Evolutionary conservation across 2,888 invertebrate species (phyloP).

Genomic region (Drosophila meridiana): DNA sequence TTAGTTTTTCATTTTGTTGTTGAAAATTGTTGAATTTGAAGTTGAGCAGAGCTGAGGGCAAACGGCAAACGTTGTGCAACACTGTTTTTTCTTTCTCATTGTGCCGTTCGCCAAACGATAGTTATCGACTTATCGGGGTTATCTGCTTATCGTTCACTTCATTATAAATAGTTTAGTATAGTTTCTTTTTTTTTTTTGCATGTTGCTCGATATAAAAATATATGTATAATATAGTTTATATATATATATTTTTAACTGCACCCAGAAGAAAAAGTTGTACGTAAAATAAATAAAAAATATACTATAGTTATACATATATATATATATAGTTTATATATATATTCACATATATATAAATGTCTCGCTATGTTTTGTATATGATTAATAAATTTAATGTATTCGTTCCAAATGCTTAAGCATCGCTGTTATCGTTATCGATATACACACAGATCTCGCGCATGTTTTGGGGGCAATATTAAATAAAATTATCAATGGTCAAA

Average conservation of each 20-base stretch:
- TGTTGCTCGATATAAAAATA: constrained; percentile 2
- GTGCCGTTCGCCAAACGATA: not conserved
- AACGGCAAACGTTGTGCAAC: not conserved
- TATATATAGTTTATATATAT: constrained; percentile 5
- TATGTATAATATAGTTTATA: constrained; percentile 29
- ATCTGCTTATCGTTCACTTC: constrained; percentile 5
- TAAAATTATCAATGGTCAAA: constrained; percentile 74
- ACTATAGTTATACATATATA: constrained; percentile 11
- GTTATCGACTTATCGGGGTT: constrained; percentile 7
- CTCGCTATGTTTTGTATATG: not conserved
- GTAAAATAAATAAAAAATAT: constrained; percentile 56
- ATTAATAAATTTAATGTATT: constrained; percentile 6
- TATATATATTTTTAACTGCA: constrained; percentile 61
- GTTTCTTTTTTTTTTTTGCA: not conserved
- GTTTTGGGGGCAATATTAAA: constrained; percentile 25
- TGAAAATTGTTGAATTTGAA: not conserved
- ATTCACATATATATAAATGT: constrained; percentile 7
- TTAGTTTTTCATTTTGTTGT: constrained; percentile 1
- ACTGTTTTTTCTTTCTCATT: not conserved
- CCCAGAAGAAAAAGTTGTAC: constrained; percentile 58
- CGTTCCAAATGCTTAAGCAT: constrained; percentile 1
- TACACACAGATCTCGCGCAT: constrained; percentile 12
- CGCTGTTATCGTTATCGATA: not conserved
- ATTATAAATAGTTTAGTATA: constrained; percentile 48
- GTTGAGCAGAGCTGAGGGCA: not conserved